Base-by-base conservation (phyloP, 35 echinoderm and acorn worm species). In the Apostichopus japonicus region DNA sequence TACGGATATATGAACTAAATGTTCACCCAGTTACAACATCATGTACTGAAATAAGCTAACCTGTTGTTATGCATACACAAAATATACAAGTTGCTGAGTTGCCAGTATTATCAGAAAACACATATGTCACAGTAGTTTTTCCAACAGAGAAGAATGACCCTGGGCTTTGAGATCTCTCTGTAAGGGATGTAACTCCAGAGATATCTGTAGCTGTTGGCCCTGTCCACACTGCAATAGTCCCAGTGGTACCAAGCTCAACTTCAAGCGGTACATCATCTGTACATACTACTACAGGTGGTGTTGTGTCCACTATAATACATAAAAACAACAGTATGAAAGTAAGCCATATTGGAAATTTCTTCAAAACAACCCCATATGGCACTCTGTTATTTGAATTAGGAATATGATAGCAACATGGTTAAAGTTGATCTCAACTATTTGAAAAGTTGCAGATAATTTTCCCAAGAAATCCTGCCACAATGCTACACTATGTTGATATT, bases 51-150 rank as follows among this genome's bases (percentile, higher is more conserved):
- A 44, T 44, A 44, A 4, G 33, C 88, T 52, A 77, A 90, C 88
- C 67, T 17, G 88, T 73, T 17, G 33, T 15, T 9, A 90, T 70
- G 13, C 13, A 52, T 6, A 75, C 63, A 77, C 65, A 76, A 21
- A 90, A 90, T 14, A 77, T 75, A 90, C 88, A 90, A n/a, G 88
- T 90, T 16, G 88, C 88, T 53, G 72, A 53, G 55, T 90, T 90
- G 70, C 88, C 88, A 56, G 88, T n/a, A n/a, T 7, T 10, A 54
- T 90, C 88, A 90, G 65, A 19, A n/a, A 90, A 90, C 23, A 27
- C 51, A 90, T 90, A 90, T 10, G 67, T 76, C 7, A 90, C 63
- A 75, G 72, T 90, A 44, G 88, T 90, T 27, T 53, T 17, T 17
- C 88, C 88, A 55, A 91, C 89, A 22, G 72, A 24, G 54, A 91